These are phyloP conservation scores for Ruditapes philippinarum DNA, from an alignment of 1,140 invertebrate genomes.

Conservation along the genomic window DNA sequence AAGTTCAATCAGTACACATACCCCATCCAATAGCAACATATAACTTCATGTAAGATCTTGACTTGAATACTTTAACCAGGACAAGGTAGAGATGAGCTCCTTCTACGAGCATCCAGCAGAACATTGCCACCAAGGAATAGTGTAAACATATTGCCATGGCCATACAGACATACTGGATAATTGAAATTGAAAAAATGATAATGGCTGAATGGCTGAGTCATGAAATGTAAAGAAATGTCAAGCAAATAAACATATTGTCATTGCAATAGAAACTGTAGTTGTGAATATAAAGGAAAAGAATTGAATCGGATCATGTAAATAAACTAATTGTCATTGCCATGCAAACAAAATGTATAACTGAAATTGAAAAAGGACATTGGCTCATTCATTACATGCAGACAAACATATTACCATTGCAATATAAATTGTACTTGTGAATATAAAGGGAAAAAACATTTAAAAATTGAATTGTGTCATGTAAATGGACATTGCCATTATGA, in stretches of 20 bases:
- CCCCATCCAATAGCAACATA: constrained; percentile 88
- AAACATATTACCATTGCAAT: too few species aligned
- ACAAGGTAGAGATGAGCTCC: constrained; percentile 94
- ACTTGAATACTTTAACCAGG: constrained; percentile 97
- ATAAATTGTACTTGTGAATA: too few species aligned
- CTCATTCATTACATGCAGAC: too few species aligned
- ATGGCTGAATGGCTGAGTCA: too few species aligned
- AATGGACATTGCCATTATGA: too few species aligned
- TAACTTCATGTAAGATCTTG: constrained; percentile 90
- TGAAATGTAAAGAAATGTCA: too few species aligned
- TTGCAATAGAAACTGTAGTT: too few species aligned
- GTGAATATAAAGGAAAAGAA: too few species aligned
- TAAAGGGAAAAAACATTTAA: too few species aligned
- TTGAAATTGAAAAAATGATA: background rate
- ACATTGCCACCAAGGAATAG: constrained; percentile 86
- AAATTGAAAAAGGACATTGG: constrained; percentile 15
- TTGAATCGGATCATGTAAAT: too few species aligned
- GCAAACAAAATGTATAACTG: constrained; percentile 80
- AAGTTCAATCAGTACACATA: constrained; percentile 80
- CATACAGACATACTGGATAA: constrained; percentile 80
- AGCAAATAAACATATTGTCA: too few species aligned
- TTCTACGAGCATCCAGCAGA: constrained; percentile 88
- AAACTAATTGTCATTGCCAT: constrained; percentile 84
- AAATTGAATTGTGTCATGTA: too few species aligned
- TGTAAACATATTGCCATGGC: constrained; percentile 85